These are phyloP conservation scores for Lepidochrysops patricia DNA, from an alignment of 2,888 invertebrate genomes.

Conservation along the genomic window DNA sequence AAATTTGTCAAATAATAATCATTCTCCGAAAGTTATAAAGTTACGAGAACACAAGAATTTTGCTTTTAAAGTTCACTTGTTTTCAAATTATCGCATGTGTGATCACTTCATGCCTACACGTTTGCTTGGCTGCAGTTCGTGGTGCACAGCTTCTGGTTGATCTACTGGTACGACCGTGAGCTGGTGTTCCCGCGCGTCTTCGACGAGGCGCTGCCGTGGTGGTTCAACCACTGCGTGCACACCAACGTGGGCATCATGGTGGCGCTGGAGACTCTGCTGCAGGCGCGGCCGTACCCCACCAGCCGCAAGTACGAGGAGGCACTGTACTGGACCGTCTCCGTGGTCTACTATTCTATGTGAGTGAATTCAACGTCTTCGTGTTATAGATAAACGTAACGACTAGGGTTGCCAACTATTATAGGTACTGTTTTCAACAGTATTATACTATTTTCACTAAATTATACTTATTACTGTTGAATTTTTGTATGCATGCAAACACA, in stretches of 20 bases:
- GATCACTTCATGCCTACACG: too few species aligned
- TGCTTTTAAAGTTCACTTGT: too few species aligned
- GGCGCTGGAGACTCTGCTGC: conserved; percentile 59
- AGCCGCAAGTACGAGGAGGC: conserved; percentile 39
- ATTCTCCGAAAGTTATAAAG: too few species aligned
- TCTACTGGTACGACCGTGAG: conserved; percentile 71
- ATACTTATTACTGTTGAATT: too few species aligned
- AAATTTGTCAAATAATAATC: too few species aligned
- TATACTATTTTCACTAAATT: too few species aligned
- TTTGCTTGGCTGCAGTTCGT: conserved; percentile 49
- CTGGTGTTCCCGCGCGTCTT: conserved; percentile 69
- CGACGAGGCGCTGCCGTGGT: conserved; percentile 69
- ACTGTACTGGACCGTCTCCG: conserved; percentile 31
- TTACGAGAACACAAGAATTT: too few species aligned
- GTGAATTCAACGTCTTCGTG: conserved; percentile 29
- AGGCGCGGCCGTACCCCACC: conserved; percentile 42
- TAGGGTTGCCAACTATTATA: too few species aligned
- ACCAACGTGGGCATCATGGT: conserved; percentile 66
- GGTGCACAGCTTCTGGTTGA: conserved; percentile 67
- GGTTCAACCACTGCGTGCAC: conserved; percentile 76
- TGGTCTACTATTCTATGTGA: conserved; percentile 55
- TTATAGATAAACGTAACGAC: too few species aligned
- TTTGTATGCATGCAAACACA: too few species aligned
- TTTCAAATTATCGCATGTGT: too few species aligned
- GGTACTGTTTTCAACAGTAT: too few species aligned